Percentiles rank a stretch among this genome's conserved stretches.
Conservation (phyloP, 1,140 invertebrate genomes). For the Halyomorpha halys region DNA sequence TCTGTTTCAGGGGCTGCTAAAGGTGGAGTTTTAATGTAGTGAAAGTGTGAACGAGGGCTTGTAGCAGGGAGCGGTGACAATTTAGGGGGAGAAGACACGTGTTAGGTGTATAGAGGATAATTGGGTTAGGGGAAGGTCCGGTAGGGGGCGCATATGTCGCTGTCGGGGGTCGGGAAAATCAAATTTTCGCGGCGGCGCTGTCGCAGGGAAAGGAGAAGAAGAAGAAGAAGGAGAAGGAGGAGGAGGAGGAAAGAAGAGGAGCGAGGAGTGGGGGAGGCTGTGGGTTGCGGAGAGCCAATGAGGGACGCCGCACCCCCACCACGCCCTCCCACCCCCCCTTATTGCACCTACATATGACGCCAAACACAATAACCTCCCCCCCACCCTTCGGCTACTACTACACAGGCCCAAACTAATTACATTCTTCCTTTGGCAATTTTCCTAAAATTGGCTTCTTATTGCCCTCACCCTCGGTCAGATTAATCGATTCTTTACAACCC, state of each 20-base stretch:
- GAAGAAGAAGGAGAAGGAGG: slow-evolving; percentile 3
- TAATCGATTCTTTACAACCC: no score
- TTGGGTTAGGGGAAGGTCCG: slow-evolving; percentile 20
- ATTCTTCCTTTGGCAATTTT: slow-evolving; percentile 27
- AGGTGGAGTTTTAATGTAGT: slow-evolving; percentile 3
- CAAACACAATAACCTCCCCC: slow-evolving; percentile 19
- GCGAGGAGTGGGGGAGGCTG: slow-evolving; percentile 10
- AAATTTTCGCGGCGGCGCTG: slow-evolving; percentile 8
- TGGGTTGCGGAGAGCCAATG: slow-evolving; percentile 33
- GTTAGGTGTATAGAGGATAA: slow-evolving; percentile 12
- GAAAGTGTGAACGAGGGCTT: neutral
- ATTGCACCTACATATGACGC: slow-evolving; percentile 7
- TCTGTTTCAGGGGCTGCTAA: slow-evolving; percentile 6
- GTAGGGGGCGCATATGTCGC: slow-evolving; percentile 7
- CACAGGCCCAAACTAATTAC: slow-evolving; percentile 25
- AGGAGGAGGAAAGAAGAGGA: slow-evolving; percentile 12
- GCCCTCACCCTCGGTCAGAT: slow-evolving; percentile 4
- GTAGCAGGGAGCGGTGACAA: slow-evolving; percentile 8
- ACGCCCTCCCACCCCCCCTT: slow-evolving; percentile 9
- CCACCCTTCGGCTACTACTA: slow-evolving; percentile 7
- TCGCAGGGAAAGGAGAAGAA: slow-evolving; percentile 1
- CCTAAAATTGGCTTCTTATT: slow-evolving; percentile 28
- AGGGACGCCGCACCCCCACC: slow-evolving; percentile 30
- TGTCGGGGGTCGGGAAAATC: neutral
- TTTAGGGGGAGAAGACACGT: slow-evolving; percentile 4